Evolutionary conservation across 2,113 vertebrate genomes (phyloP).

Genomic region (Theropithecus gelada): DNA sequence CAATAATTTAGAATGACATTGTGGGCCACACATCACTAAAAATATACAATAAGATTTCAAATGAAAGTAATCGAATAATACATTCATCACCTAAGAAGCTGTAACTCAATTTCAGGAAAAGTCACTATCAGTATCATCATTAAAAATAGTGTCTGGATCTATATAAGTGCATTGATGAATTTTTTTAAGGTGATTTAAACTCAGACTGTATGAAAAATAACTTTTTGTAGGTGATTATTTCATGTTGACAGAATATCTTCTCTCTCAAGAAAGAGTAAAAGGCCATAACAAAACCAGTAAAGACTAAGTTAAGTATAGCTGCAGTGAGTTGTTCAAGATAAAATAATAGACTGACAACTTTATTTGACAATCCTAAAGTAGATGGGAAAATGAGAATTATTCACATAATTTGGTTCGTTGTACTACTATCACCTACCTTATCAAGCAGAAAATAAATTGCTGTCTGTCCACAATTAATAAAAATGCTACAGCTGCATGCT

Average conservation of each 20-base stretch:
- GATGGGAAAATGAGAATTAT: background rate
- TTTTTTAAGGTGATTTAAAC: background rate
- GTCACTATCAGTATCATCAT: background rate
- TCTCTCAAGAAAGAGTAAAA: background rate
- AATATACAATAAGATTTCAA: background rate
- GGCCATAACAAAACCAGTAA: background rate
- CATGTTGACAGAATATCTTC: background rate
- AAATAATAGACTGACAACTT: background rate
- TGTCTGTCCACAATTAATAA: background rate
- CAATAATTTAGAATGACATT: background rate
- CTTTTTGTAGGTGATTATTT: background rate
- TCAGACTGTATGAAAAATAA: background rate
- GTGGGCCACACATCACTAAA: background rate
- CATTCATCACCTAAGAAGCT: background rate
- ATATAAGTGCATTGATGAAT: background rate
- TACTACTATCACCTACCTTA: background rate
- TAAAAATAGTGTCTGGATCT: background rate
- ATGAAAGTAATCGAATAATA: background rate
- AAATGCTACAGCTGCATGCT: background rate
- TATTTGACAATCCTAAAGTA: constrained; percentile 9
- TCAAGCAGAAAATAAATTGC: background rate
- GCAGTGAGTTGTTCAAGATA: background rate
- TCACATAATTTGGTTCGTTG: background rate
- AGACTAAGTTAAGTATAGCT: background rate
- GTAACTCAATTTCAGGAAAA: constrained; percentile 2